phyloP scores from a whole-genome alignment of 1,140 invertebrate species.

The Ptiloglossa arizonensis region DNA sequence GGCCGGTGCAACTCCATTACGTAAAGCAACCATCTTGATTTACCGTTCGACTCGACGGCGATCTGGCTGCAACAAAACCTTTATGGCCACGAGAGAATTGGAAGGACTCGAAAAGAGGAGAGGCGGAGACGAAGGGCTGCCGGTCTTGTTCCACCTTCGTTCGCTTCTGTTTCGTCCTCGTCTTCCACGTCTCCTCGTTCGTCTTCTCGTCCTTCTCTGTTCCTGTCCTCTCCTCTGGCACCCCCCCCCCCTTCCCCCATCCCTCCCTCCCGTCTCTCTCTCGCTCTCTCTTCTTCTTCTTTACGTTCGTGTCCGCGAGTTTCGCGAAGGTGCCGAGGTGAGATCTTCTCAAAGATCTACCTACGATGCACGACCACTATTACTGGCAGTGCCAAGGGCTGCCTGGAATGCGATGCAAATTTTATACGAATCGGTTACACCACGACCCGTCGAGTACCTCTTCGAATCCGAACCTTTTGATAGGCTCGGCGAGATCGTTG shows the following conservation, averaged over 20 bases:
- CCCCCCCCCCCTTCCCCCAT: not conserved
- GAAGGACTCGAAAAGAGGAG: constrained; percentile 39
- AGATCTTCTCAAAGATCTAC: constrained; percentile 43
- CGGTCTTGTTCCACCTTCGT: constrained; percentile 5
- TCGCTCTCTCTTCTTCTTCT: constrained; percentile 15
- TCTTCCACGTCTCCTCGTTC: not conserved
- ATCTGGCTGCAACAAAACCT: constrained; percentile 48
- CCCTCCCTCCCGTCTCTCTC: not conserved
- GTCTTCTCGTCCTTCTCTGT: not conserved
- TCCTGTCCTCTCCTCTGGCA: not conserved
- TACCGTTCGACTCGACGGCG: constrained; percentile 48
- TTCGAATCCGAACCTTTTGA: constrained; percentile 33
- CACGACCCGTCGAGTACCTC: constrained; percentile 29
- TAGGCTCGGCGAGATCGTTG: constrained; percentile 34
- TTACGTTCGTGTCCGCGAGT: constrained; percentile 28
- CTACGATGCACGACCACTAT: constrained; percentile 47
- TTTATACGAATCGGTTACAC: constrained; percentile 60
- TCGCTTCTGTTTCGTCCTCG: not conserved
- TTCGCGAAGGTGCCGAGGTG: constrained; percentile 53
- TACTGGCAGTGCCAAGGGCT: constrained; percentile 30
- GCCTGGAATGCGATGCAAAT: constrained; percentile 61
- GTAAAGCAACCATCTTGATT: constrained; percentile 73
- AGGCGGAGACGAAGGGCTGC: constrained; percentile 24
- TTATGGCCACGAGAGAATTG: constrained; percentile 52
- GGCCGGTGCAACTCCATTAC: constrained; percentile 65